A percentile compares a stretch with the other conserved stretches of the same genome.
phyloP scores from a whole-genome alignment of 2,888 invertebrate species.

The Idaea biselata region DNA sequence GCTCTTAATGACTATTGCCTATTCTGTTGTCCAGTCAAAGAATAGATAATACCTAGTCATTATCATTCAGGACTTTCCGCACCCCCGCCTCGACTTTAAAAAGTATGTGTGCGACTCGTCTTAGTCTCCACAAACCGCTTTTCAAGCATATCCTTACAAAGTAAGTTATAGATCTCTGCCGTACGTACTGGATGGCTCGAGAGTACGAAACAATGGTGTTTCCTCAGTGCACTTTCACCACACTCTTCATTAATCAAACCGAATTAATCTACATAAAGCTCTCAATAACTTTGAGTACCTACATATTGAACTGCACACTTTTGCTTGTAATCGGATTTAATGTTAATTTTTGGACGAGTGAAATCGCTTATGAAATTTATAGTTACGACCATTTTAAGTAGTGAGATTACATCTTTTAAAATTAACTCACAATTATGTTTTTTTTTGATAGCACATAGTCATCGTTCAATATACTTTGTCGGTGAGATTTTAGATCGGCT shows the following conservation, averaged over 20 bases:
- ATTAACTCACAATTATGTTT: neutral
- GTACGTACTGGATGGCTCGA: constrained; percentile 15
- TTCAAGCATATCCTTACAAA: no score
- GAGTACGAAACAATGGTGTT: constrained; percentile 45
- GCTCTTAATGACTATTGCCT: no score
- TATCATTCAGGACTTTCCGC: no score
- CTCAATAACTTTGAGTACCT: constrained; percentile 24
- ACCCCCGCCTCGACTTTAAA: no score
- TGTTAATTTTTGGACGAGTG: constrained; percentile 24
- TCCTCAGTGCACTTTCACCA: constrained; percentile 49
- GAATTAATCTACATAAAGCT: constrained; percentile 62
- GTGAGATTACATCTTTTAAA: neutral
- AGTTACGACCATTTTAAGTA: neutral
- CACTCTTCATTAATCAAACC: constrained; percentile 62
- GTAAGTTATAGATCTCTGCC: neutral
- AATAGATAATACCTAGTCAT: no score
- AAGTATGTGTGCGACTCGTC: no score
- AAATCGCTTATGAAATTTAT: constrained; percentile 25
- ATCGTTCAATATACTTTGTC: no score
- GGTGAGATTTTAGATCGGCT: no score
- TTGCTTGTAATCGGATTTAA: constrained; percentile 27
- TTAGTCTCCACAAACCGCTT: no score
- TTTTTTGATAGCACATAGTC: no score
- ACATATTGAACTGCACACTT: constrained; percentile 26
- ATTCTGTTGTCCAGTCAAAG: no score